Conservation (phyloP, 1,140 invertebrate genomes). For the Penaeus chinensis region DNA sequence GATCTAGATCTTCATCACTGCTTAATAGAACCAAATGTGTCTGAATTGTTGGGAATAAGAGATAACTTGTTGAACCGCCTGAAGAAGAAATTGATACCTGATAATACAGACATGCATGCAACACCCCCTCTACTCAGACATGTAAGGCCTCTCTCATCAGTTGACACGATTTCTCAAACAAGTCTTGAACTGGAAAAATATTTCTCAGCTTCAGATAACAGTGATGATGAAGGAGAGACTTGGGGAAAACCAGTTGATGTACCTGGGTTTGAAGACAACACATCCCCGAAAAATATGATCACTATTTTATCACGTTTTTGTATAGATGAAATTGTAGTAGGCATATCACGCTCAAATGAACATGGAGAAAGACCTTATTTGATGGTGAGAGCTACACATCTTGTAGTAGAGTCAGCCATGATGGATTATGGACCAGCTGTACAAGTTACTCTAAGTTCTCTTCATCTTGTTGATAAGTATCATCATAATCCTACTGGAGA, state of each 20-base stretch:
- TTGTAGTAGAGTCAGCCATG: constrained; percentile 80
- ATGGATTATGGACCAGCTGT: constrained; percentile 84
- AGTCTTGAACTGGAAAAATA: constrained; percentile 66
- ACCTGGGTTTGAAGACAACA: constrained; percentile 86
- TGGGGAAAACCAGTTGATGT: constrained; percentile 81
- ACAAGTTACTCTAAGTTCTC: constrained; percentile 78
- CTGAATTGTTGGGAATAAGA: constrained; percentile 64
- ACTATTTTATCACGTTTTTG: constrained; percentile 79
- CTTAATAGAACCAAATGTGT: constrained; percentile 65
- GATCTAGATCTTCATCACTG: constrained; percentile 43
- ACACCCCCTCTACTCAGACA: constrained; percentile 57
- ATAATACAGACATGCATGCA: constrained; percentile 23
- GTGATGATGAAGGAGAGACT: constrained; percentile 80
- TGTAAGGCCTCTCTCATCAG: constrained; percentile 54
- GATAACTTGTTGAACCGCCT: constrained; percentile 51
- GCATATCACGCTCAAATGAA: constrained; percentile 72
- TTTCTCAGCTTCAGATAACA: constrained; percentile 77
- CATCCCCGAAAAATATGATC: constrained; percentile 82
- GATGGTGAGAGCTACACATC: constrained; percentile 78
- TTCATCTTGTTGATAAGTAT: constrained; percentile 84
- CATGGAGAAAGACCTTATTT: constrained; percentile 80
- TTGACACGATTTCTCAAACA: constrained; percentile 63
- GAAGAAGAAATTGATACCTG: constrained; percentile 28
- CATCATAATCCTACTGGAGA: constrained; percentile 80
- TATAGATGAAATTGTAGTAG: constrained; percentile 75